Base-by-base conservation (phyloP, 2,113 vertebrate species). In the Rhynchomys soricoides region DNA sequence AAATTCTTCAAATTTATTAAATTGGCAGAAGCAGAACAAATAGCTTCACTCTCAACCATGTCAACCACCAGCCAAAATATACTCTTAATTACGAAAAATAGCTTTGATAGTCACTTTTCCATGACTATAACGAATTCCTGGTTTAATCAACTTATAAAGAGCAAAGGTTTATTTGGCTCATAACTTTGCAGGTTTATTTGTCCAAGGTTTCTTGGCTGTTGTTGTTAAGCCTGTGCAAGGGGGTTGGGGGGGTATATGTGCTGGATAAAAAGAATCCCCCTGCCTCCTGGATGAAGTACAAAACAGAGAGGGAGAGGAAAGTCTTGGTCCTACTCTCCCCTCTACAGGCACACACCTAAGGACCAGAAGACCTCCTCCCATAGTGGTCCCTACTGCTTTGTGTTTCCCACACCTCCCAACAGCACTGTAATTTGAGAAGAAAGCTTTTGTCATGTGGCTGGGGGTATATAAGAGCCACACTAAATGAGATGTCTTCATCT, bases 221-320 rank as follows among this genome's bases (percentile, higher is more conserved):
- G 24, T 24, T 62, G 7, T 15, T 31, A 43, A 7, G 24, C 22
- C 24, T 24, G 11, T n/a, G 37, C 7, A 26, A 77, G 4, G 37
- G 0, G n/a, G n/a, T n/a, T n/a, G n/a, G 40, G 5, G 0, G 8
- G n/a, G 6, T 2, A 19, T 7, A 4, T 9, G 34, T 16, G 3
- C 16, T 86, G 26, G 37, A 66, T 13, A 29, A 68, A 66, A 83
- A 85, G 24, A 13, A 17, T 3, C 1, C 3, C 19, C 26, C 66
- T 3, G 45, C 62, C 19, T 77, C 3, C 17, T 45, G 82, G 26
- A 4, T 40, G 19, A 29, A 15, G 3, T 83, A 40, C 45, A 15
- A 15, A 29, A 43, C 34, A 12, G 3, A 26, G 7, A 85, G 37
- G 29, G 50, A 86, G 0, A 77, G 19, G 12, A 43, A 9, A 31